Conservation (phyloP, 2,797 vertebrate genomes). For the Cetoscarus ocellatus region DNA sequence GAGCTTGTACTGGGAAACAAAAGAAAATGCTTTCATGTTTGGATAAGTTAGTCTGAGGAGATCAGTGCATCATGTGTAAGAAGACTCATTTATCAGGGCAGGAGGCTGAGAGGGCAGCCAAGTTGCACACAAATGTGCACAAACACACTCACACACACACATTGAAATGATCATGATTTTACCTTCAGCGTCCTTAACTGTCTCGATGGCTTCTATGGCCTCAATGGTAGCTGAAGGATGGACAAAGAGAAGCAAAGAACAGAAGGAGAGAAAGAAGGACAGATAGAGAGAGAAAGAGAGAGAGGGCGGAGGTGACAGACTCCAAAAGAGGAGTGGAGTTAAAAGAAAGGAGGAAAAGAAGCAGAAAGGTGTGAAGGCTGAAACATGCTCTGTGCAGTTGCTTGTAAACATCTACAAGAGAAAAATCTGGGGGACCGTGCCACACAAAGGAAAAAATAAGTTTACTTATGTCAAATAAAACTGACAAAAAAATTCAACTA, state of each 20-base stretch:
- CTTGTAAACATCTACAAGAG: constrained; percentile 31
- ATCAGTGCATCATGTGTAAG: constrained; percentile 67
- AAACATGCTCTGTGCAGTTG: constrained; percentile 77
- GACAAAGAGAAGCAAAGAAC: constrained; percentile 73
- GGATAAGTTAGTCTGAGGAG: constrained; percentile 64
- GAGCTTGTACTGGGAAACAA: no score
- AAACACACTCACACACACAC: constrained; percentile 34
- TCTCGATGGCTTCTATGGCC: constrained; percentile 87
- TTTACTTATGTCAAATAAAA: no score
- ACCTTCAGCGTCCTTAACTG: constrained; percentile 85
- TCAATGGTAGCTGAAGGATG: constrained; percentile 88
- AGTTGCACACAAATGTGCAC: constrained; percentile 24
- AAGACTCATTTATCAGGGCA: constrained; percentile 66
- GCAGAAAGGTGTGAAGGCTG: constrained; percentile 71
- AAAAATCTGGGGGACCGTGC: not conserved
- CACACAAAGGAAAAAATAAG: not conserved
- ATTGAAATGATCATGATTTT: constrained; percentile 76
- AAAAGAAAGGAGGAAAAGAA: constrained; percentile 49
- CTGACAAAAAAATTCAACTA: no score
- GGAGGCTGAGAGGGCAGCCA: constrained; percentile 65
- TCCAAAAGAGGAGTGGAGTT: constrained; percentile 45
- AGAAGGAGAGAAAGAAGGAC: constrained; percentile 36
- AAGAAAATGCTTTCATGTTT: constrained; percentile 14
- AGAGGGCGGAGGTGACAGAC: constrained; percentile 36
- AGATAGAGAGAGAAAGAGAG: constrained; percentile 39